Evolutionary conservation across 2,797 vertebrate species (phyloP), one percentile per base, ranked within the genome.

Genomic region (Crax fasciolata): DNA sequence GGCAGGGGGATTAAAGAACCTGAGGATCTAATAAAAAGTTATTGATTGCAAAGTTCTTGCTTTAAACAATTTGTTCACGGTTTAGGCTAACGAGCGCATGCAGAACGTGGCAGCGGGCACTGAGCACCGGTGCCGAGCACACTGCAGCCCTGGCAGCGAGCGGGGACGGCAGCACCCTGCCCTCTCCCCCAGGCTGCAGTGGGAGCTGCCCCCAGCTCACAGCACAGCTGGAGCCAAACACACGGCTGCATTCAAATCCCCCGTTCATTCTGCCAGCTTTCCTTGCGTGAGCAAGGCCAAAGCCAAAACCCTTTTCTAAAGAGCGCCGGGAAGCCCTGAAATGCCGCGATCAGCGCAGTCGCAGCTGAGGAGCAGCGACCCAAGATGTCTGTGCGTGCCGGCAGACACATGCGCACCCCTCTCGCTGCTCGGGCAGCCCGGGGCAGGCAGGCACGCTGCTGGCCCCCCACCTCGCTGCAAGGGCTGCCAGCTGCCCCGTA

Each of bases 1-100:
- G 30, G 79, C 46, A 83, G 71, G 62, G 62, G 93, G 81, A 94
- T 93, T 95, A 92, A 85, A 89, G 80, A 91, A 85, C 23, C 24
- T 35, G 13, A 10, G 23, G 35, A 91, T 52, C 82, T 63, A 90
- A 86, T 78, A 62, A 93, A 72, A 94, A 96, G 82, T 91, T 92
- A 95, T 7, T 27, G 92, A 92, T 89, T 48, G 79, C 20, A 62
- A 89, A 86, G 89, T 61, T 91, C 70, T 46, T 65, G n/a, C 51
- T 87, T 92, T 81, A 96, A 95, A 89, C 44, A 12, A n/a, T 39
- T 18, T 78, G 62, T 52, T 72, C 62, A 62, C 44, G 38, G 61
- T 57, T 94, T 51, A 43, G 73, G 46, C 66, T 57, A 59, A 75
- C 13, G 61, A 35, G 71, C 2, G 1, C 9, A 62, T 0, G 1